Percentiles rank a stretch among this genome's conserved stretches.
Conservation (phyloP, 1,140 invertebrate genomes). For the Bombyx mandarina region DNA sequence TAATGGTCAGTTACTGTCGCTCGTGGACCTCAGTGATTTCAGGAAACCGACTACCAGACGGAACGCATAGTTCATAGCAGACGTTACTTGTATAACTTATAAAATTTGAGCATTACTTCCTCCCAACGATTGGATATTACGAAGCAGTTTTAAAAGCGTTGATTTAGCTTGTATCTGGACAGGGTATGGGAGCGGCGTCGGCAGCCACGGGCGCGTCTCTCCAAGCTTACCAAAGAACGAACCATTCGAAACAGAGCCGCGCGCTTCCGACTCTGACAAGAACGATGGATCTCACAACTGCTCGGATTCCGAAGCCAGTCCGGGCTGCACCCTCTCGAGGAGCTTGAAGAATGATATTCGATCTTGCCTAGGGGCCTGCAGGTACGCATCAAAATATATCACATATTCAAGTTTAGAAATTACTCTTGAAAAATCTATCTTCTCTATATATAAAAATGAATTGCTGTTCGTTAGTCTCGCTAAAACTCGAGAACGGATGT, state of each 20-base stretch:
- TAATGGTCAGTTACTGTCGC: too few species aligned
- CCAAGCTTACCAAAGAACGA: conserved; percentile 59
- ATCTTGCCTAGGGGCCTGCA: conserved; percentile 48
- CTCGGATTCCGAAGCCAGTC: conserved; percentile 44
- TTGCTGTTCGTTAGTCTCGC: too few species aligned
- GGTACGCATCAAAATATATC: conserved; percentile 16
- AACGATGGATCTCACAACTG: conserved; percentile 43
- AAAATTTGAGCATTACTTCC: too few species aligned
- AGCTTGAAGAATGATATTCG: conserved; percentile 57
- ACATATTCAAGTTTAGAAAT: background rate
- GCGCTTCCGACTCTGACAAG: conserved; percentile 34
- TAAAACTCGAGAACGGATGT: too few species aligned
- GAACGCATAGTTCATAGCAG: too few species aligned
- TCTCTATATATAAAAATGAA: too few species aligned
- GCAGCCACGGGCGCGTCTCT: conserved; percentile 55
- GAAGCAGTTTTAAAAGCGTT: too few species aligned
- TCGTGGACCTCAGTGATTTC: too few species aligned
- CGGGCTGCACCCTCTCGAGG: conserved; percentile 46
- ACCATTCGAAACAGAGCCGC: conserved; percentile 28
- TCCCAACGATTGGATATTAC: too few species aligned
- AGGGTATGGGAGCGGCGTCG: conserved; percentile 57
- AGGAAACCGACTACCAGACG: too few species aligned
- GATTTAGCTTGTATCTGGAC: background rate
- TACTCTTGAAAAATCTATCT: too few species aligned
- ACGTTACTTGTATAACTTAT: too few species aligned